phyloP scores from a whole-genome alignment of 2,888 invertebrate species.

The Salpingus planirostris region DNA sequence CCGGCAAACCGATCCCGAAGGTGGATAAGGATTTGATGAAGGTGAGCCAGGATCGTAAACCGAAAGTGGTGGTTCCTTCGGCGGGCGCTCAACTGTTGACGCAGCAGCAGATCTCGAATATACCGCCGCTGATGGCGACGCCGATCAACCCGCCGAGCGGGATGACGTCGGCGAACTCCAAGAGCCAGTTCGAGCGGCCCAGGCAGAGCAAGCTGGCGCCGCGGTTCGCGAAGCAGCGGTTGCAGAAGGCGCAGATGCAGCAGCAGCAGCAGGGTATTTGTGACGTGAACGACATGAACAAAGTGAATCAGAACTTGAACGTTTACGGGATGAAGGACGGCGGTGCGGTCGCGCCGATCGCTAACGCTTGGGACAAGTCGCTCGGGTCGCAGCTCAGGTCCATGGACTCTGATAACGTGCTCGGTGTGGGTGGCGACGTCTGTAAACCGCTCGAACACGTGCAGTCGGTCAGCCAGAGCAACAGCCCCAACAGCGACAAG shows the following conservation, averaged over 20 bases:
- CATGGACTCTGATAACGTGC: conserved; percentile 35
- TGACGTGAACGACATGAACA: conserved; percentile 45
- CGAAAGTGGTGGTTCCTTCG: conserved; percentile 17
- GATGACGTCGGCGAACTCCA: conserved; percentile 27
- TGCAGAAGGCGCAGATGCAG: conserved; percentile 43
- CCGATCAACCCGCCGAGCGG: conserved; percentile 44
- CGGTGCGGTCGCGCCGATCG: conserved; percentile 61
- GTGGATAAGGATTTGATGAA: conserved; percentile 14
- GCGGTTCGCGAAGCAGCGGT: conserved; percentile 66
- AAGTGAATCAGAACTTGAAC: conserved; percentile 32
- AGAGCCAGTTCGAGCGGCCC: conserved; percentile 31
- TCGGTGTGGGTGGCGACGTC: conserved; percentile 32
- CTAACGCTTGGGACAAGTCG: conserved; percentile 80
- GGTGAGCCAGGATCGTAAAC: conserved; percentile 5
- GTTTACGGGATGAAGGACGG: conserved; percentile 35
- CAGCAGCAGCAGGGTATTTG: conserved; percentile 37
- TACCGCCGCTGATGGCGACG: conserved; percentile 44
- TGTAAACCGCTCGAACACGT: conserved; percentile 36
- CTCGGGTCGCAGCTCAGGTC: conserved; percentile 60
- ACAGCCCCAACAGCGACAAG: conserved; percentile 38
- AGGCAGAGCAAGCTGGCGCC: conserved; percentile 63
- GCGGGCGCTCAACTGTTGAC: conserved; percentile 23
- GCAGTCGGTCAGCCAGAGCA: conserved; percentile 44
- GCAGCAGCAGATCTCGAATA: conserved; percentile 42
- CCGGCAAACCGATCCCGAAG: conserved; percentile 19